Evolutionary conservation across 2,888 invertebrate genomes (phyloP).

Genomic region (Machimus rusticus): DNA sequence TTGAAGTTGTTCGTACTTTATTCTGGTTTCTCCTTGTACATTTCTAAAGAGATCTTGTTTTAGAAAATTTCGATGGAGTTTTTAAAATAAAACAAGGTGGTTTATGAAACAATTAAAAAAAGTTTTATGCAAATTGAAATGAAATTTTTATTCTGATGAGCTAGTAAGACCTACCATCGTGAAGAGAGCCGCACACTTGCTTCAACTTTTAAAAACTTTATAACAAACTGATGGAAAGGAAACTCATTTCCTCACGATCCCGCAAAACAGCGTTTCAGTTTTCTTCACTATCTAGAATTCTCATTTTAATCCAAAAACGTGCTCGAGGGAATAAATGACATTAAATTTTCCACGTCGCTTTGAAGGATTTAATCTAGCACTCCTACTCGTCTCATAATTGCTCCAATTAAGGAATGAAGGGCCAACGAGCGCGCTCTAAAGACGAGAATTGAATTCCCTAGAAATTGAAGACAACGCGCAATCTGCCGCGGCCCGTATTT

Average conservation of each 20-base stretch:
- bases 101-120: background rate
- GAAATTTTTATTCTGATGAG: background rate
- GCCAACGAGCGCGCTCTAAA: background rate
- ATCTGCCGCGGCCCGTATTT: constrained; percentile 4
- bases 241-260: background rate
- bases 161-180: background rate
- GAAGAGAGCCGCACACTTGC: background rate
- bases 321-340: background rate
- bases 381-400: background rate
- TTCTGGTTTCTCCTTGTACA: background rate
- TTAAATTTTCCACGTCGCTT: constrained; percentile 5
- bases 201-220: background rate
- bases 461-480: background rate
- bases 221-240: background rate
- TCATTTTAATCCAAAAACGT: background rate
- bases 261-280: background rate
- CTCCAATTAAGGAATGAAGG: constrained; percentile 17
- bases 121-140: background rate
- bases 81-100: background rate
- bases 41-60: background rate
- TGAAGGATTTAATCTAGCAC: constrained; percentile 1
- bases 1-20: background rate
- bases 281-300: background rate
- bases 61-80: background rate
- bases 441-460: background rate